Base-by-base conservation (phyloP, 1,140 invertebrate genomes). In the Calliopsis andreniformis region DNA sequence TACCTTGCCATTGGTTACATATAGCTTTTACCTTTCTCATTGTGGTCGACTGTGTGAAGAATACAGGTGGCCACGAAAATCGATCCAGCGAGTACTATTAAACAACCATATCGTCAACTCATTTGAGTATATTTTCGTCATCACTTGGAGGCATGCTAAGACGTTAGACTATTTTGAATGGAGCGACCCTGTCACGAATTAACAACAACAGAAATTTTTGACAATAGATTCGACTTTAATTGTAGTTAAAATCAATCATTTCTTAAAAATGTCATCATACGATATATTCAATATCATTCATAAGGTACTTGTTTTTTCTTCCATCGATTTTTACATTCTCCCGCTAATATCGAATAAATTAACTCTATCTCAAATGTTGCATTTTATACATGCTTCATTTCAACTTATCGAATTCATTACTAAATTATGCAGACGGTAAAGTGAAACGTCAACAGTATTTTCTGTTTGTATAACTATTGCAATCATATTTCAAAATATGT, bases 1-100 rank as follows among this genome's bases (percentile, higher is more conserved):
- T 87, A 89, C 87, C 84, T 88, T 88, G 86, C 87, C 87, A 88
- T 89, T 89, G 83, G 82, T 35, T 86, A 80, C 58, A 64, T 79
- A 76, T 79, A 66, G 75, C 71, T 86, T 84, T 84, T 73, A 84
- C 69, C 64, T 82, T 85, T 80, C 67, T 73, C 70, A 72, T 69
- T 82, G 79, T 83, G 75, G 82, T 85, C 70, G 76, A 86, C 66
- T 83, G 68, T 81, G 82, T 78, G 70, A 64, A 71, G 73, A 78
- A 87, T 72, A 84, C 83, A 87, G 82, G 81, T 88, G 83, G 77
- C 71, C 64, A 72, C 78, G 70, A 83, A 87, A 88, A 89, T 89
- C 88, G 87, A 89, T 89, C 75, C 84, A 87, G 87, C 87, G 59
- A 80, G 62, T 45, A 70, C 71, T 67, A 64, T 73, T 78, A 78